Base-by-base conservation (phyloP, 2,797 vertebrate species). In the Pangasius macronema region DNA sequence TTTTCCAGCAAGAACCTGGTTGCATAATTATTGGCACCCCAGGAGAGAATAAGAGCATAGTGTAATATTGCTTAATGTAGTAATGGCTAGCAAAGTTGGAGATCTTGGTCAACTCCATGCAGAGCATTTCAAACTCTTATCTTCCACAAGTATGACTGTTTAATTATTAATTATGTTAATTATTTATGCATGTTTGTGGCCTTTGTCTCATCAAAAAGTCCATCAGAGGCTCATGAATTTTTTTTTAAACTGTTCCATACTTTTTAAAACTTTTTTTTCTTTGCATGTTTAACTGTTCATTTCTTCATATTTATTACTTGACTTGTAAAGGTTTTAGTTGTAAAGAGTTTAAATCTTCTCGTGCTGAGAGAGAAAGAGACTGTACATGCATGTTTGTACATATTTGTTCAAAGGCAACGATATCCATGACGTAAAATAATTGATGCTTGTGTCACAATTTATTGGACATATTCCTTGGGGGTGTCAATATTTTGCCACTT, bases 401-500 rank as follows among this genome's bases (percentile, higher is more conserved):
- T 11, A 51, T 27, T 51, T 51, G 2, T 49, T 16, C 24, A 51
- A 76, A n/a, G 46, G 6, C 46, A 30, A 30, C 2, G 1, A 53
- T n/a, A n/a, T 75, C 18, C 16, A 36, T 73, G 70, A 13, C 42
- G 49, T 20, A 73, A 73, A 8, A 24, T 7, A 46, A 46, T 46
- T 1, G 5, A 70, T 22, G 33, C 8, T 18, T 33, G 2, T 72
- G 6, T 27, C 13, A 1, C 6, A 76, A 18, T 14, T 14, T 30
- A 53, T 53, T 5, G 46, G 5, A 51, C 6, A 53, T 9, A 3
- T 70, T 39, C 73, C 49, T 51, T 18, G 16, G 4, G 5, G 46
- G 72, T n/a, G 42, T n/a, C 75, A 77, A 77, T 53, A 77, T n/a
- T 30, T 33, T 77, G 75, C 49, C 75, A 51, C 42, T 51, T 30